Conservation (phyloP, 1,140 invertebrate species). For the Maniola jurtina region DNA sequence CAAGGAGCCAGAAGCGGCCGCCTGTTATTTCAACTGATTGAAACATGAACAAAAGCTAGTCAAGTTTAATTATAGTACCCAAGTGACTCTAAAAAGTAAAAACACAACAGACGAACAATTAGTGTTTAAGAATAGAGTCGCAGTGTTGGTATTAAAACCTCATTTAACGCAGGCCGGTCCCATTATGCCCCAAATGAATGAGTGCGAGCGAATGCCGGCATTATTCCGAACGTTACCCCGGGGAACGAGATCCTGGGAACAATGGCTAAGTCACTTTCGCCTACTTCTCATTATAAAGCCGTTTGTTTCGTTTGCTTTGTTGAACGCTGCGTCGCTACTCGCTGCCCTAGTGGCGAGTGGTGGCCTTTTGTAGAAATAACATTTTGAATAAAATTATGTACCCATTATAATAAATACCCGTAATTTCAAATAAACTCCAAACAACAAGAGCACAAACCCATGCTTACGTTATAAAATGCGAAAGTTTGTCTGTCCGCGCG, state of each 20-base stretch:
- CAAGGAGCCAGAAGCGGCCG: too few relatives aligned
- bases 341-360: not conserved
- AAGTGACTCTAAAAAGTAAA: constrained; percentile 3
- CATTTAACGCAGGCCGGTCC: constrained; percentile 26
- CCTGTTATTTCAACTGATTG: too few relatives aligned
- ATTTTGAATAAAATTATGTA: too few relatives aligned
- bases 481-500: too few relatives aligned
- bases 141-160: constrained; percentile 35
- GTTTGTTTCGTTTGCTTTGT: not conserved
- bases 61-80: not conserved
- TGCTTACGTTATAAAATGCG: too few relatives aligned
- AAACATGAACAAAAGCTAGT: not conserved
- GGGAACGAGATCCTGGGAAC: constrained; percentile 21
- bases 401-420: too few relatives aligned
- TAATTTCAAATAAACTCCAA: too few relatives aligned
- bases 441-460: too few relatives aligned
- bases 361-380: not conserved
- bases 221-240: constrained; percentile 26
- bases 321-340: not conserved
- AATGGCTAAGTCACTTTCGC: constrained; percentile 30
- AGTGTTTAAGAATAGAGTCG: constrained; percentile 19
- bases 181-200: constrained; percentile 33
- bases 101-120: constrained; percentile 21
- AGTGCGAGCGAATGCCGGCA: constrained; percentile 20
- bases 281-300: constrained; percentile 13